A percentile compares a stretch with the other conserved stretches of the same genome.
Conservation (phyloP, 2,888 invertebrate genomes). For the Cartodere bifasciata region DNA sequence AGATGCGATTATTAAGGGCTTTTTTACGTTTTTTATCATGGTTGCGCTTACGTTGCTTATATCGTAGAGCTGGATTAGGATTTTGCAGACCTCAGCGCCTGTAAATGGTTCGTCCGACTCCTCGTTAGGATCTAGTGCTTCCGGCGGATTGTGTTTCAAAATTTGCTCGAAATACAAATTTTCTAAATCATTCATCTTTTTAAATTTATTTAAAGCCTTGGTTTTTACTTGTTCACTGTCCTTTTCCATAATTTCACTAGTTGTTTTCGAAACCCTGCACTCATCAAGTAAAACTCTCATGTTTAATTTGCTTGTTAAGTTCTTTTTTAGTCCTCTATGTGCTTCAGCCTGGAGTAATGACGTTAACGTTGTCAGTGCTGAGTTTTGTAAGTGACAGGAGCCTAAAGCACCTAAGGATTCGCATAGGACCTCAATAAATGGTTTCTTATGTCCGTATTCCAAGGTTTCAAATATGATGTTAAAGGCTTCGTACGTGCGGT, state of each 20-base stretch:
- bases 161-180: constrained; percentile 23
- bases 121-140: neutral
- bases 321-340: constrained; percentile 4
- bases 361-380: constrained; percentile 22
- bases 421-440: constrained; percentile 29
- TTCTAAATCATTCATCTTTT: constrained; percentile 20
- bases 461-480: constrained; percentile 19
- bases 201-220: neutral
- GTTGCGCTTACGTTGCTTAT: constrained; percentile 26
- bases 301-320: constrained; percentile 9
- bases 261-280: constrained; percentile 21
- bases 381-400: constrained; percentile 24
- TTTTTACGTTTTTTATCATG: constrained; percentile 22
- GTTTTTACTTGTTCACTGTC: constrained; percentile 2
- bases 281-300: constrained; percentile 26
- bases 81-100: constrained; percentile 37
- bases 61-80: constrained; percentile 36
- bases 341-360: constrained; percentile 20
- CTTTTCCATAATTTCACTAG: constrained; percentile 12
- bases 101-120: constrained; percentile 12
- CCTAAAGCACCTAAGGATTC: constrained; percentile 27
- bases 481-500: constrained; percentile 17
- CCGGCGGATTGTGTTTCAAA: constrained; percentile 3
- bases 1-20: constrained; percentile 31
- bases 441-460: constrained; percentile 18